Percentiles rank a stretch among this genome's conserved stretches.
These are phyloP conservation scores for Lasaia peninsularis DNA, from an alignment of 1,140 invertebrate species.

Conservation along the genomic window DNA sequence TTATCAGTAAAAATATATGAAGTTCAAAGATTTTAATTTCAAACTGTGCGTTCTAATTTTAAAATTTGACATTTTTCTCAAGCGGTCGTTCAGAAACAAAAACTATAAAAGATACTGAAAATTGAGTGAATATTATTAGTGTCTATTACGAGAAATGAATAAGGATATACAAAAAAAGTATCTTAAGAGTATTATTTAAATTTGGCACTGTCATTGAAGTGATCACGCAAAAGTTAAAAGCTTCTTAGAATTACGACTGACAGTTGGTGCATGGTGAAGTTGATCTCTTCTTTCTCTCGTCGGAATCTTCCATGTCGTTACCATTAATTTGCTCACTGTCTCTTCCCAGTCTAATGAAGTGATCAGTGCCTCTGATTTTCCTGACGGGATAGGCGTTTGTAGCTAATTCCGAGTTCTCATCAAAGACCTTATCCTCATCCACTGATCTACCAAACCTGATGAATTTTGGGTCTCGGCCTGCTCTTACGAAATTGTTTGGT, in stretches of 20 bases:
- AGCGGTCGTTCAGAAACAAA: not conserved
- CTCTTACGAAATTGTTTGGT: constrained; percentile 51
- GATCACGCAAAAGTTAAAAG: constrained; percentile 11
- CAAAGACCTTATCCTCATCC: constrained; percentile 47
- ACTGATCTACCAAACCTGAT: constrained; percentile 55
- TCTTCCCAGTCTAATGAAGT: constrained; percentile 62
- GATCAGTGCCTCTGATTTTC: constrained; percentile 57
- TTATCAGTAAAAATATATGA: not conserved
- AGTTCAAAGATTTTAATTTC: not conserved
- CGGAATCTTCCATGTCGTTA: constrained; percentile 42
- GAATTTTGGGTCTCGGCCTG: constrained; percentile 60
- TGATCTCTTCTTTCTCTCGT: constrained; percentile 48
- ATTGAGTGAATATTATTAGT: not conserved
- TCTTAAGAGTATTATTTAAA: not conserved
- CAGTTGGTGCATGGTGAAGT: constrained; percentile 52
- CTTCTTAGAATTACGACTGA: constrained; percentile 39
- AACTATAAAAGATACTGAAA: no score
- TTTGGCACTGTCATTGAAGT: constrained; percentile 20
- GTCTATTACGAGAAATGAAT: not conserved
- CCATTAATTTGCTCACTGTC: constrained; percentile 52
- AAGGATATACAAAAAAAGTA: not conserved
- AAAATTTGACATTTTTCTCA: not conserved
- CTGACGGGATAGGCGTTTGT: constrained; percentile 56
- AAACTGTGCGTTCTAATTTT: not conserved
- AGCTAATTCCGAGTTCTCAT: constrained; percentile 44